Conservation (phyloP, 2,888 invertebrate species). For the Diabrotica balteata region DNA sequence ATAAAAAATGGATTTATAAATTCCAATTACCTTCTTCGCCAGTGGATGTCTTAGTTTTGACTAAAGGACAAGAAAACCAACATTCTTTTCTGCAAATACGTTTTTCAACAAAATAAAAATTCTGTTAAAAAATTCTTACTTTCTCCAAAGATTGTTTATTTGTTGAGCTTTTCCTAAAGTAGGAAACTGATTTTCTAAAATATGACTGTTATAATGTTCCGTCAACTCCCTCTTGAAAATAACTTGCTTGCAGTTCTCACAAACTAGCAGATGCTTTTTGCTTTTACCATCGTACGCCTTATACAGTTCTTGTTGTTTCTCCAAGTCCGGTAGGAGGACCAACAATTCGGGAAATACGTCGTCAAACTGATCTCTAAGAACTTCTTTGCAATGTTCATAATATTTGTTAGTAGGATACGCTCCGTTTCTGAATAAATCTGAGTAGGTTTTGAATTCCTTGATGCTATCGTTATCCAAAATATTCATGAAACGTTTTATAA, state of each 20-base stretch:
- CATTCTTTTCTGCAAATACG: not conserved
- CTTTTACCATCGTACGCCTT: conserved; percentile 59
- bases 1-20: too few species aligned
- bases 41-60: too few species aligned
- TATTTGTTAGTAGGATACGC: conserved; percentile 75
- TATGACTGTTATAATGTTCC: conserved; percentile 71
- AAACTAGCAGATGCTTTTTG: conserved; percentile 64
- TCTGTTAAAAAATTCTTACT: conserved; percentile 29
- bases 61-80: too few species aligned
- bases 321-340: conserved; percentile 85
- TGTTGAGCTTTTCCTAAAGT: conserved; percentile 60
- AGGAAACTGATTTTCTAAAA: conserved; percentile 72
- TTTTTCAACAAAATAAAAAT: too few species aligned
- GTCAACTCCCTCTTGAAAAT: conserved; percentile 66
- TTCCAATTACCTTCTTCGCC: too few species aligned
- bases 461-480: conserved; percentile 70
- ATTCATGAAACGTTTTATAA: conserved; percentile 73
- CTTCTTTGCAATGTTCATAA: conserved; percentile 73
- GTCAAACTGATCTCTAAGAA: conserved; percentile 72
- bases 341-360: conserved; percentile 83
- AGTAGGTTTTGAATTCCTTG: conserved; percentile 78
- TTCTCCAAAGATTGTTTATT: conserved; percentile 51
- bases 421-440: conserved; percentile 79
- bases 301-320: conserved; percentile 81
- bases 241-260: conserved; percentile 78